A percentile compares a stretch with the other conserved stretches of the same genome.
Evolutionary conservation across 2,797 vertebrate genomes (phyloP).

Genomic region (Epinephelus malabaricus): DNA sequence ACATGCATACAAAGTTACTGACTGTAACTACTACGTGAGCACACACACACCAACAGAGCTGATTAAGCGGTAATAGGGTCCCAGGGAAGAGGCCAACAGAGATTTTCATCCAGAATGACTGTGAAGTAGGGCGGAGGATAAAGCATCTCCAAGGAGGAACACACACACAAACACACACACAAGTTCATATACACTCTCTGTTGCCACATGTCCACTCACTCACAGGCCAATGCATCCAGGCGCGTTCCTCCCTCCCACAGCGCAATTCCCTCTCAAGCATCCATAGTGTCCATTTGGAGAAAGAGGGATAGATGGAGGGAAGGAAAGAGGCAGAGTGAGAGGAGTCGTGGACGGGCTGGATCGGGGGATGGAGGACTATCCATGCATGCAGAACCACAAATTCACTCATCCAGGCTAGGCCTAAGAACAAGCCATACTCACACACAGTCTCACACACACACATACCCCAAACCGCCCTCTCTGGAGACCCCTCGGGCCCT

Average conservation of each 20-base stretch:
- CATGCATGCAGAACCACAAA: slow-evolving; percentile 81
- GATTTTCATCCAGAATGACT: slow-evolving; percentile 70
- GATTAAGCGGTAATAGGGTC: slow-evolving; percentile 62
- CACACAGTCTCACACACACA: slow-evolving; percentile 23
- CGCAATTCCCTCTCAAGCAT: slow-evolving; percentile 80
- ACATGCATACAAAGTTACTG: slow-evolving; percentile 20
- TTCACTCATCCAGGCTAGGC: slow-evolving; percentile 70
- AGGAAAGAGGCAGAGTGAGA: slow-evolving; percentile 46
- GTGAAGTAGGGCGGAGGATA: slow-evolving; percentile 83
- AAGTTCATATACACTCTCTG: slow-evolving; percentile 53
- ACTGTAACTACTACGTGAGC: not conserved
- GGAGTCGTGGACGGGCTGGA: slow-evolving; percentile 44
- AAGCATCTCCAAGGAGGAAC: slow-evolving; percentile 80
- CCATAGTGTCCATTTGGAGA: slow-evolving; percentile 76
- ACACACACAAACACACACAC: slow-evolving; percentile 59
- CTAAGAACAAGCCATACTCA: slow-evolving; percentile 63
- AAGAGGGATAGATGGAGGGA: slow-evolving; percentile 67
- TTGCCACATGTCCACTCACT: slow-evolving; percentile 81
- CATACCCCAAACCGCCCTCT: slow-evolving; percentile 56
- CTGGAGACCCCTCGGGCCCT: slow-evolving; percentile 70
- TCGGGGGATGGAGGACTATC: slow-evolving; percentile 60
- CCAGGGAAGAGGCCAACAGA: slow-evolving; percentile 62
- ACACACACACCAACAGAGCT: slow-evolving; percentile 45
- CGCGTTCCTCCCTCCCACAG: slow-evolving; percentile 69
- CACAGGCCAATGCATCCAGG: slow-evolving; percentile 74